Base-by-base conservation (phyloP, 2,888 invertebrate species). In the Phyllotreta striolata region DNA sequence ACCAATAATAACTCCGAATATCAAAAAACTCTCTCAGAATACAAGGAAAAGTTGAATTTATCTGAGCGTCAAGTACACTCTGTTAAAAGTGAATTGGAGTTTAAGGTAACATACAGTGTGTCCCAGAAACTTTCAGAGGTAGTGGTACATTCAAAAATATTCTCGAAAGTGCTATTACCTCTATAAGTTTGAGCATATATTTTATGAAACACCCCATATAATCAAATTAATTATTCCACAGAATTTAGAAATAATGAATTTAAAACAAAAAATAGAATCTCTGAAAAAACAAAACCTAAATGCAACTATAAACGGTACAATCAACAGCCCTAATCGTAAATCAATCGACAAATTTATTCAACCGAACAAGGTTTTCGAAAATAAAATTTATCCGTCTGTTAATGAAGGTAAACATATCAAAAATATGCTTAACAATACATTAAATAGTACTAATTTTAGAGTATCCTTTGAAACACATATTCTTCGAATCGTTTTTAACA, bases 231-330 rank as follows among this genome's bases (percentile, higher is more conserved):
- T 54, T 0, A 12, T 14, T 14, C 82, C 84, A 62, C 79, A 86
- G 85, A 85, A 85, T 77, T 75, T 87, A 38, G 86, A 87, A 81
- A 84, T 87, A 73, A 83, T 84, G 57, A 86, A 85, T 70, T 76
- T 84, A 47, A 87, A 86, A 72, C 86, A 86, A 70, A 85, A 84
- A 74, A 58, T 79, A n/a, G 37, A 55, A 24, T 76, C 77, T 61
- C 12, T 76, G 9, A 65, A 63, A 34, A 68, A 67, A 55, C 62
- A 64, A 44, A 56, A 10, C 52, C 10, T 54, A 38, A 67, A 54
- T 61, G 72, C 64, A 54, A 49, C 37, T 49, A 40, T 35, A 40
- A 64, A 10, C 52, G 44, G 46, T 34, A 51, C 64, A 9, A 51
- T 49, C 35, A 56, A 37, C 38, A 46, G 39, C 35, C 52, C 39